Evolutionary conservation across 2,888 invertebrate genomes (phyloP), one percentile per base, ranked within the genome.

Genomic region (Coenonympha arcania): DNA sequence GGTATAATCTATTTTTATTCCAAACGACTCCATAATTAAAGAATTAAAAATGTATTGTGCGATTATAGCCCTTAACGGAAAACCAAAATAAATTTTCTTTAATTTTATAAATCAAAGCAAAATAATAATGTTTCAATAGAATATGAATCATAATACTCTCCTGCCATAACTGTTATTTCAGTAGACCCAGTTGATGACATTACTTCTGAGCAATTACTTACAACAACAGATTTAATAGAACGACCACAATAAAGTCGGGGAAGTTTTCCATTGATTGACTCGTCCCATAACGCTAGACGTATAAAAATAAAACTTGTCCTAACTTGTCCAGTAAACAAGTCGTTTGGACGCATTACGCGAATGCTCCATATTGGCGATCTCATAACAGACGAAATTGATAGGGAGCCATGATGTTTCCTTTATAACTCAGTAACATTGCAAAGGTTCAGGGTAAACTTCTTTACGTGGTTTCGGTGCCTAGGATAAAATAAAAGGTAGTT

Each of bases 321-420:
- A n/a, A n/a, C n/a, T n/a, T n/a, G n/a, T n/a, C n/a, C n/a, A 33
- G 45, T 40, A 53, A 56, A 48, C 48, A 53, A 56, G 43, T 34
- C 42, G 46, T 48, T 50, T 15, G 18, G 28, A 52, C 46, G 50
- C 48, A 55, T 57, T 57, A 54, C 34, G 48, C 26, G 45, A 47
- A 52, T 46, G 34, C 31, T 13, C 43, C 42, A 45, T 56, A 58
- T 58, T 54, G 57, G 50, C 48, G 49, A 52, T 52, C 28, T 50
- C 50, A 53, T 52, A 55, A 52, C 44, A 19, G 39, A 36, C 26
- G 52, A 31, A 47, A 53, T 53, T 53, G 50, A 53, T 50, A 46
- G 46, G 22, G 45, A 48, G 24, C 41, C 33, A 31, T 48, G 48
- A 47, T 40, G 48, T 43, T 48, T 52, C 18, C 36, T 46, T 55